Conservation (phyloP, 2,113 vertebrate genomes). For the Charadrius vociferus region DNA sequence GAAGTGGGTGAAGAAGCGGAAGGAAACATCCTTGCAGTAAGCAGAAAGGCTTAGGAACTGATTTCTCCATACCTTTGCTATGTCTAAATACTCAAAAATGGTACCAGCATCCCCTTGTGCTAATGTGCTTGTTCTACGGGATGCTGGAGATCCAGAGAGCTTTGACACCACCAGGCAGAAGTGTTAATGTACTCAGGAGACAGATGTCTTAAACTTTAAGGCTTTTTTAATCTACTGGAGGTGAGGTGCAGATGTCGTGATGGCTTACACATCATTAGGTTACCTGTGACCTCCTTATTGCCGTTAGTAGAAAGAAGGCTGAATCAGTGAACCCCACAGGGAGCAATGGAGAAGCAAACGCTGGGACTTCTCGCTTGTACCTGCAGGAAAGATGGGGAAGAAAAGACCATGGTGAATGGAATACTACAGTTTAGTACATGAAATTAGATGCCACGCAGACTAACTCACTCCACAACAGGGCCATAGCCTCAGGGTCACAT, state of each 20-base stretch:
- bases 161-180: neutral
- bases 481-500: neutral
- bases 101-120: neutral
- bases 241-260: neutral
- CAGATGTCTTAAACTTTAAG: neutral
- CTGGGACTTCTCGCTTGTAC: neutral
- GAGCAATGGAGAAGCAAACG: neutral
- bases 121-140: accelerated
- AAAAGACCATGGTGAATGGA: neutral
- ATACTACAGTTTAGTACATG: neutral
- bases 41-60: neutral
- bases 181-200: neutral
- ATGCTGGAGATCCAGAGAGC: neutral
- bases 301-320: neutral
- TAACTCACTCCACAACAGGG: neutral
- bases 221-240: neutral
- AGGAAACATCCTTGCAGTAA: neutral
- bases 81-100: neutral
- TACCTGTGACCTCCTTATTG: neutral
- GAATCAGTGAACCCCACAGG: neutral
- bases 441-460: neutral
- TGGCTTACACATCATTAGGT: neutral
- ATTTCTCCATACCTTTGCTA: neutral
- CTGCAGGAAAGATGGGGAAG: neutral
- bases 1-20: neutral